Percentiles rank a stretch among this genome's conserved stretches.
Conservation (phyloP, 1,140 invertebrate genomes). For the Proctacanthus coquilletti region DNA sequence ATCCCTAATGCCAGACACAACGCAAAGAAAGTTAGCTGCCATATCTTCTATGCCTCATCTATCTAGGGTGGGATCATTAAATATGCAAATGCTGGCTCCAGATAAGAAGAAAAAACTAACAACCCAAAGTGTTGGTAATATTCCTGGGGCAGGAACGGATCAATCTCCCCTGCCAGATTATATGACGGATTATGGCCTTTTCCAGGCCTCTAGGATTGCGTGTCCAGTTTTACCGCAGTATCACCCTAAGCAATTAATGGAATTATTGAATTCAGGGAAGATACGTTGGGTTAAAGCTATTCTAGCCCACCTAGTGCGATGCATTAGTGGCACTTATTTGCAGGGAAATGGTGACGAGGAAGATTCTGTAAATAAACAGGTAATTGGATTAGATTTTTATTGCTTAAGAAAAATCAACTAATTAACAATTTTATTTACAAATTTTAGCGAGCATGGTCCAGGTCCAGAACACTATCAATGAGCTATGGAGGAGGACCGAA, state of each 20-base stretch:
- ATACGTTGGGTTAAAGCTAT: constrained; percentile 96
- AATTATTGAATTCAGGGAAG: constrained; percentile 96
- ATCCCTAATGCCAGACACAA: constrained; percentile 53
- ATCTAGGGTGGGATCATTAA: constrained; percentile 65
- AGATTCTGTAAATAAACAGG: constrained; percentile 37
- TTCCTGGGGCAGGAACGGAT: constrained; percentile 7
- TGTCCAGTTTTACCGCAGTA: constrained; percentile 98
- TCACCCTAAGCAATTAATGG: constrained; percentile 97
- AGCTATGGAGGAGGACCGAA: constrained; percentile 56
- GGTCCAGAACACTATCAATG: constrained; percentile 74
- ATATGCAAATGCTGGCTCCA: constrained; percentile 54
- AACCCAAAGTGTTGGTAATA: not conserved
- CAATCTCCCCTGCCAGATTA: constrained; percentile 38
- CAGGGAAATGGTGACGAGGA: constrained; percentile 30
- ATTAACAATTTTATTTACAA: constrained; percentile 20
- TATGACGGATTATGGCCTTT: constrained; percentile 87
- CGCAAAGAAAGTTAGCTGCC: constrained; percentile 47
- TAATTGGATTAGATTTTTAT: constrained; percentile 1
- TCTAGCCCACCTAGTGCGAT: constrained; percentile 75
- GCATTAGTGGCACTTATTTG: constrained; percentile 41
- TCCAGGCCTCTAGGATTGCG: constrained; percentile 90
- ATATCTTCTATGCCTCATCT: constrained; percentile 63
- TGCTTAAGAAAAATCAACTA: not conserved
- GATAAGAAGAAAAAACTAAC: constrained; percentile 38
- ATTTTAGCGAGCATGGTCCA: constrained; percentile 58